These are phyloP conservation scores for Hoplostethus mediterraneus DNA, from an alignment of 2,797 vertebrate genomes.

Conservation along the genomic window DNA sequence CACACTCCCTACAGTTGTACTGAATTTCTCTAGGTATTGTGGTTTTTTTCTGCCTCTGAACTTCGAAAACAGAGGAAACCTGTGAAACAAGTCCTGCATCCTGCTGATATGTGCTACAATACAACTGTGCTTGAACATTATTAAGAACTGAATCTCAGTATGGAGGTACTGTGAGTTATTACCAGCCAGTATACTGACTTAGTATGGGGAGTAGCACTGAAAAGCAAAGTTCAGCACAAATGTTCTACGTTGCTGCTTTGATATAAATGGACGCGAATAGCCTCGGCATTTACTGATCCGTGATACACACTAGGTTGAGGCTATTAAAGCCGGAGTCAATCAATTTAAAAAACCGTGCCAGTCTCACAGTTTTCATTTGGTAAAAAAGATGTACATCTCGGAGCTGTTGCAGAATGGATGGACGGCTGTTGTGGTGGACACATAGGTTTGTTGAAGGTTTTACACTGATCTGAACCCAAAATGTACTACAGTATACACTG, in stretches of 20 bases:
- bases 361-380: background rate
- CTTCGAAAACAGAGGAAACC: no score
- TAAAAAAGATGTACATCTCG: background rate
- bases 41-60: no score
- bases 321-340: background rate
- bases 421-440: no score
- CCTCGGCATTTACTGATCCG: background rate
- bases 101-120: background rate
- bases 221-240: background rate
- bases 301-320: background rate
- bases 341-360: background rate
- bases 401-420: no score
- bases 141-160: background rate
- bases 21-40: no score
- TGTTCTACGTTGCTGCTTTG: background rate
- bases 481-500: no score
- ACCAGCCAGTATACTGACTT: background rate
- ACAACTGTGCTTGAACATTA: background rate
- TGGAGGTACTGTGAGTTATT: background rate
- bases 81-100: background rate
- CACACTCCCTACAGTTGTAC: no score
- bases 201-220: background rate
- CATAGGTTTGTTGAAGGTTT: no score
- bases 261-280: background rate
- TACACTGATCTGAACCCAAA: no score